Base-by-base conservation (phyloP, 2,797 vertebrate species). In the Labroides dimidiatus region DNA sequence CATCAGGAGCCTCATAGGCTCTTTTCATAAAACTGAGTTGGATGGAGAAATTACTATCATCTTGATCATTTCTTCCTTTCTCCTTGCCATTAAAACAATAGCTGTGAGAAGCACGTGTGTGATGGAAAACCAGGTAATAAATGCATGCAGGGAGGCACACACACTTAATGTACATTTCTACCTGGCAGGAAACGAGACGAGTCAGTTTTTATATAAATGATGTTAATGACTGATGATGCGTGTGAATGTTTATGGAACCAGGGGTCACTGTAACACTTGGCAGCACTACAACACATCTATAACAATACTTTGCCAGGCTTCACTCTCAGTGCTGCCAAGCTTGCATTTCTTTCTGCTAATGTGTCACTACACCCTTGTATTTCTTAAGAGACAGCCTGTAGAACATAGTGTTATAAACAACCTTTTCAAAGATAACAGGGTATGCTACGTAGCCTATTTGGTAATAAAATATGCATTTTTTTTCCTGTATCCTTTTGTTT, bases 81-180 rank as follows among this genome's bases (percentile, higher is more conserved):
- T 72, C 66, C 39, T 63, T 69, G 55, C 64, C 58, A 48, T 51
- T 60, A 58, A 86, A 87, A 87, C 74, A 80, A 86, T 85, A 55
- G 66, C 42, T 44, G 58, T 0, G 8, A 75, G 64, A 57, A 53
- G 69, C 64, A 60, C 11, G 45, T 72, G 51, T 4, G 39, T 72
- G 70, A 78, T 58, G 72, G 63, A 81, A 78, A 85, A 69, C 36
- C 61, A 48, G 67, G 72, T 84, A 84, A 89, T 85, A 62, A 84
- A 90, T 77, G 66, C 64, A 56, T 16, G 50, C 60, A 80, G 33
- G 23, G 52, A 68, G 58, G 56, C 33, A 64, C 20, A 86, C 86
- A n/a, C n/a, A n/a, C n/a, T n/a, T n/a, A 37, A 78, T 69, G 64
- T 54, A 55, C 47, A 54, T 60, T 57, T 74, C 23, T 58, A 55